Base-by-base conservation (phyloP, 1,140 invertebrate species). In the Archivesica marissinica region DNA sequence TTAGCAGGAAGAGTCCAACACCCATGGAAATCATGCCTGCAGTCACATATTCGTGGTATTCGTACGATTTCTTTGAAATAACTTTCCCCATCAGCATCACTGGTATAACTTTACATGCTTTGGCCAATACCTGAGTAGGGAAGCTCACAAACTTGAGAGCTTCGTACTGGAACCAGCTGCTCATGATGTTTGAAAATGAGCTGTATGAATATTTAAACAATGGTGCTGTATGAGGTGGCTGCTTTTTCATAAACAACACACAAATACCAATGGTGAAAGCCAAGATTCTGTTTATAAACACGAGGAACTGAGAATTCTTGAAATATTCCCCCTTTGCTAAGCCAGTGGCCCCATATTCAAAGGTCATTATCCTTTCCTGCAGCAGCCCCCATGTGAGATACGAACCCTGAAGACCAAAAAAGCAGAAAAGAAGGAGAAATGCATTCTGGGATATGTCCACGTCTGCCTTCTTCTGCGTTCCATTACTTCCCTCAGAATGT, bases 101-200 rank as follows among this genome's bases (percentile, higher is more conserved):
- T n/a, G 98, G 98, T 89, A 99, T 98, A 80, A 93, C 92, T 80
- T 94, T 94, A 38, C 90, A 93, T 2, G 93, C 92, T 83, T 94
- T 94, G 9, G 93, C 93, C 47, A 94, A 89, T 87, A 98, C 97
- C 95, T 99, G 99, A 54, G 98, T 98, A 2, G 99, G 99, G 94
- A 99, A 99, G 91, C 97, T 99, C 87, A 99, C 98, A 95, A 97
- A 99, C 94, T 99, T 99, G 2, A 99, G 95, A 28, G 99, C 99
- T 95, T 99, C 99, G 93, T 99, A 99, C 94, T 99, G 99, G 94
- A 98, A 99, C 99, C 99, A 99, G 52, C 98, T 98, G 93, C 98
- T 99, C 96, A 99, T 96, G 83, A 99, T 98, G 94, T 99, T 99
- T 23, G 98, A 99, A 88, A 99, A 96, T 0, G 98, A 99, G 93